These are phyloP conservation scores for Xanthorhoe spadicearia DNA, from an alignment of 2,888 invertebrate genomes.

Conservation along the genomic window DNA sequence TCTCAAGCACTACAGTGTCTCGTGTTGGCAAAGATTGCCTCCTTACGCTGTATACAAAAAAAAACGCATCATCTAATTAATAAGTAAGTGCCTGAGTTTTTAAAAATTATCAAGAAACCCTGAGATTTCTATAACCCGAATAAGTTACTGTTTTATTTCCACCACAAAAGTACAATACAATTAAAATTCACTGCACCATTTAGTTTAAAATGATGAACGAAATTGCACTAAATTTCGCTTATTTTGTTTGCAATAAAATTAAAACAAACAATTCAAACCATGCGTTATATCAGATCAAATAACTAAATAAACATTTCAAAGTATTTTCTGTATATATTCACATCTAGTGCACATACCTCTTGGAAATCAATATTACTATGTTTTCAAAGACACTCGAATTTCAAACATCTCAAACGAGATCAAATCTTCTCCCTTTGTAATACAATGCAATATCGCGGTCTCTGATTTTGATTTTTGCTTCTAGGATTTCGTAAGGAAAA, in stretches of 20 bases:
- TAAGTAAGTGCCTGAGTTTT: too few relatives aligned
- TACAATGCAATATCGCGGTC: constrained; percentile 21
- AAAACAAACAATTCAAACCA: neutral
- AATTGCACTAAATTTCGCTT: too few relatives aligned
- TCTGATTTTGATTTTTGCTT: constrained; percentile 19
- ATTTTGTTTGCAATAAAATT: neutral
- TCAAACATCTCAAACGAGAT: constrained; percentile 30
- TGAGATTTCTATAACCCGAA: too few relatives aligned
- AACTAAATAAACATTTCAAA: constrained; percentile 1
- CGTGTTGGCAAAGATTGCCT: too few relatives aligned
- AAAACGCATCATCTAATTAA: too few relatives aligned
- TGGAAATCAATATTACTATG: constrained; percentile 27
- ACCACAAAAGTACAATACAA: too few relatives aligned
- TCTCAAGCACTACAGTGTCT: too few relatives aligned
- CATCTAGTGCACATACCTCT: constrained; percentile 10
- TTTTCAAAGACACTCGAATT: constrained; percentile 19
- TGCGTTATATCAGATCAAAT: constrained; percentile 1
- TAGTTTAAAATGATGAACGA: too few relatives aligned
- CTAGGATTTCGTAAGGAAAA: constrained; percentile 10
- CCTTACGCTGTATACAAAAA: too few relatives aligned
- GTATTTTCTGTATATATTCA: constrained; percentile 16
- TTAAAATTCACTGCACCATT: too few relatives aligned
- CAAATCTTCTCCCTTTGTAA: constrained; percentile 26
- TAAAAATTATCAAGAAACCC: too few relatives aligned
- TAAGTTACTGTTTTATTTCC: too few relatives aligned